Conservation (phyloP, 2,888 invertebrate species). For the Schizaphis graminum region DNA sequence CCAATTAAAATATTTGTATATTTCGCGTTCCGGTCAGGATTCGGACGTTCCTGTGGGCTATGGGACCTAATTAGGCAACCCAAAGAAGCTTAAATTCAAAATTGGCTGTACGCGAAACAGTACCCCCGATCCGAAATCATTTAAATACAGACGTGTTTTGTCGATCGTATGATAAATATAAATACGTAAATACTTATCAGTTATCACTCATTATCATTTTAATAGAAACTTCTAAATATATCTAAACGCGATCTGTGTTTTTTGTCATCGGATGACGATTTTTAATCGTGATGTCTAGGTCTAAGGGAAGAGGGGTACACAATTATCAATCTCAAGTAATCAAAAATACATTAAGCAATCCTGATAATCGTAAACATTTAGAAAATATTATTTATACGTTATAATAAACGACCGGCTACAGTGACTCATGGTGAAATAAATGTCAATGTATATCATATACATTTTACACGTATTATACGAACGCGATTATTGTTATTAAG, state of each 20-base stretch:
- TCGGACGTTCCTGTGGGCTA: neutral
- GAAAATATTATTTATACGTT: neutral
- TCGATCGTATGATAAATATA: neutral
- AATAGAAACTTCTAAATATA: neutral
- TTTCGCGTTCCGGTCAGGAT: constrained; percentile 46
- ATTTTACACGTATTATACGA: neutral
- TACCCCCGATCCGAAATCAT: neutral
- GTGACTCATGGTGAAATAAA: neutral
- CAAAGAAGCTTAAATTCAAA: neutral
- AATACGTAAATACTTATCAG: neutral
- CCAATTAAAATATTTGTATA: constrained; percentile 47
- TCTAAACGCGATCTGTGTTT: neutral
- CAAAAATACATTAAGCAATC: neutral
- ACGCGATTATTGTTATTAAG: neutral
- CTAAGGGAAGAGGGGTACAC: neutral
- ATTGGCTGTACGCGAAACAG: neutral
- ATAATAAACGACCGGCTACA: neutral
- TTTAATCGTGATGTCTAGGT: neutral
- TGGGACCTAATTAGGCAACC: neutral
- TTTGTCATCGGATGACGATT: neutral
- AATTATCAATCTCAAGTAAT: constrained; percentile 5
- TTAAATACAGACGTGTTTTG: neutral
- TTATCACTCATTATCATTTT: neutral
- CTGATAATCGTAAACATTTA: neutral
- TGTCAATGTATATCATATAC: constrained; percentile 5